A percentile compares a stretch with the other conserved stretches of the same genome.
phyloP scores from a whole-genome alignment of 2,888 invertebrate species.

The Mystacides longicornis region DNA sequence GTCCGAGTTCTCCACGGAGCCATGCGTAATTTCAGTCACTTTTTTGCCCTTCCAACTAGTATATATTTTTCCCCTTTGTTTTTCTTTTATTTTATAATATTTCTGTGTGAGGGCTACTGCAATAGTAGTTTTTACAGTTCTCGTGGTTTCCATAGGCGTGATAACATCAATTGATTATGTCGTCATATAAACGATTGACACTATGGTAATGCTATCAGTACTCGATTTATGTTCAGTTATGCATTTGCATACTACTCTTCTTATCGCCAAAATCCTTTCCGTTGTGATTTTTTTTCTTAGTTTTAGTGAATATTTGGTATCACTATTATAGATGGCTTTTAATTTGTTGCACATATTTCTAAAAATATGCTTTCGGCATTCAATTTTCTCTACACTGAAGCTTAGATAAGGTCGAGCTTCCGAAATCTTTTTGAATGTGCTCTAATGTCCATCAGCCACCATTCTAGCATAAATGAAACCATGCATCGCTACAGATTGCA shows the following conservation, averaged over 20 bases:
- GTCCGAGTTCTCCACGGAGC: no score
- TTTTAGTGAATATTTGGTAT: not conserved
- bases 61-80: no score
- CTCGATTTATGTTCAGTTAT: not conserved
- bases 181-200: not conserved
- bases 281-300: not conserved
- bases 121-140: not conserved
- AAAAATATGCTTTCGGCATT: slow-evolving; percentile 31
- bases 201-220: not conserved
- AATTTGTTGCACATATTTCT: slow-evolving; percentile 19
- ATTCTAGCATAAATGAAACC: slow-evolving; percentile 29
- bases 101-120: no score
- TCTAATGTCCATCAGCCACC: slow-evolving; percentile 33
- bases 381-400: slow-evolving; percentile 31
- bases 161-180: not conserved
- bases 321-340: not conserved
- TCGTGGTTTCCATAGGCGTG: not conserved
- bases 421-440: no score
- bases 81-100: no score
- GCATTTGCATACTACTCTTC: not conserved
- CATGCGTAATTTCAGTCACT: no score
- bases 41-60: no score
- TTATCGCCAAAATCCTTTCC: no score
- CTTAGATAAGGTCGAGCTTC: no score
- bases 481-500: slow-evolving; percentile 28